A percentile compares a stretch with the other conserved stretches of the same genome.
Conservation (phyloP, 2,797 vertebrate genomes). For the Falco rusticolus region DNA sequence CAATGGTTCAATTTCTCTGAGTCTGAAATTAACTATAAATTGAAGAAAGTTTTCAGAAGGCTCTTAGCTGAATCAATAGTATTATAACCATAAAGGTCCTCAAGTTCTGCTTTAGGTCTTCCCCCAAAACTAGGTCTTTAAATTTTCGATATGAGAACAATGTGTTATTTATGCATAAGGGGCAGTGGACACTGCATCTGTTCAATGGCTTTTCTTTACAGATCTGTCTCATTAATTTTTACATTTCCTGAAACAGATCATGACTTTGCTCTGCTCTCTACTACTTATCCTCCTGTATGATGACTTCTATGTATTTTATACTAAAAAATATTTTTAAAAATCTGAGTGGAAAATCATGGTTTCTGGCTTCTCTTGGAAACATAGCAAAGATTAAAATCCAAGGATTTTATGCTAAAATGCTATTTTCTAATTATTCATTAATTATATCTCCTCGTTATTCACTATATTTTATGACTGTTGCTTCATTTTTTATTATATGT, state of each 20-base stretch:
- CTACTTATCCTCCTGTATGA: background rate
- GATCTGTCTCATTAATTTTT: background rate
- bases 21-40: background rate
- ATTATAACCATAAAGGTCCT: background rate
- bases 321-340: background rate
- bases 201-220: background rate
- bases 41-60: background rate
- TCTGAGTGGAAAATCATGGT: background rate
- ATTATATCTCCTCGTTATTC: background rate
- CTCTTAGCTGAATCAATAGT: background rate
- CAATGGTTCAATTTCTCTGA: background rate
- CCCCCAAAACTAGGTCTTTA: background rate
- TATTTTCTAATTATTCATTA: background rate
- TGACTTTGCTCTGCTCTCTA: background rate
- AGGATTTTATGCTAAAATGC: background rate
- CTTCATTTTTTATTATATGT: background rate
- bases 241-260: background rate
- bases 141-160: background rate
- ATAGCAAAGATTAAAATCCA: background rate
- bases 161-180: background rate
- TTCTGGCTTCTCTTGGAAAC: background rate
- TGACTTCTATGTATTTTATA: background rate
- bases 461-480: background rate
- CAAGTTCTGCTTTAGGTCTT: background rate
- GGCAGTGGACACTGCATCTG: background rate